Conservation (phyloP, 2,888 invertebrate genomes). For the Drosophila niveifrons region DNA sequence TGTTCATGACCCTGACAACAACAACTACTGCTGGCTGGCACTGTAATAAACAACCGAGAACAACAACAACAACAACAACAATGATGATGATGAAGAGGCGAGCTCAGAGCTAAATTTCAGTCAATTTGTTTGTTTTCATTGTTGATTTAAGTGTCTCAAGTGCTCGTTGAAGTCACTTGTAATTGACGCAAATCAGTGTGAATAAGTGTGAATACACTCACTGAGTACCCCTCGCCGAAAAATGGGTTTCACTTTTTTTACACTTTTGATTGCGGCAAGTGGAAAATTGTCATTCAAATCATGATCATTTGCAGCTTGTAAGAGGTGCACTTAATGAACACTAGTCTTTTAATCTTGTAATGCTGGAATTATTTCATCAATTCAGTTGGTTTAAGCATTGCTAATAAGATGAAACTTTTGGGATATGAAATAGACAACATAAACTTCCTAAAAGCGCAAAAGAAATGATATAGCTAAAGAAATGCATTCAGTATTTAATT, state of each 20-base stretch:
- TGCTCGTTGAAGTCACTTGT: constrained; percentile 52
- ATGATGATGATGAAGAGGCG: no score
- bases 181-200: constrained; percentile 61
- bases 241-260: background rate
- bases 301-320: background rate
- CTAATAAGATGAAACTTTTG: background rate
- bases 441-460: no score
- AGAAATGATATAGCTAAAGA: no score
- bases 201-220: constrained; percentile 38
- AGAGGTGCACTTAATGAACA: no score
- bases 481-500: no score
- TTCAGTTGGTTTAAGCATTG: no score
- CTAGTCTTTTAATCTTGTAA: no score
- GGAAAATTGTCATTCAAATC: constrained; percentile 24
- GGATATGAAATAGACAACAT: background rate
- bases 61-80: no score
- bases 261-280: constrained; percentile 30
- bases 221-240: constrained; percentile 6
- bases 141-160: constrained; percentile 64
- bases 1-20: constrained; percentile 25
- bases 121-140: constrained; percentile 56
- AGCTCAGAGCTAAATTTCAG: constrained; percentile 32
- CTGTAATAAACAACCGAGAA: constrained; percentile 14
- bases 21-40: constrained; percentile 19
- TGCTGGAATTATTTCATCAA: no score